Evolutionary conservation across 2,888 invertebrate species (phyloP), one percentile per base, ranked within the genome.

Genomic region (Hypomecis punctinalis): DNA sequence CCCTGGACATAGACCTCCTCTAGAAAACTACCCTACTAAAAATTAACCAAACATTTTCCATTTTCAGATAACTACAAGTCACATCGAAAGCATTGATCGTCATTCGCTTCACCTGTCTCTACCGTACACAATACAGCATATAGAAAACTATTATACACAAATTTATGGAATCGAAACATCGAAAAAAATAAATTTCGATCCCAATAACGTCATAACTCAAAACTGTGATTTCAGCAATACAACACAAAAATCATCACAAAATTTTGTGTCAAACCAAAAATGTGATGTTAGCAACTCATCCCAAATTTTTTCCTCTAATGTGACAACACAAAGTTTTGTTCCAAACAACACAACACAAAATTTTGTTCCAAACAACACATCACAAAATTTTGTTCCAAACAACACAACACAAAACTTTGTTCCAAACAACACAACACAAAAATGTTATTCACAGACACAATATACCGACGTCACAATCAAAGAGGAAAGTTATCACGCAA

Each of bases 51-150:
- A 40, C 10, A 40, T 9, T 7, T 39, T 57, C 55, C 36, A 39
- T 11, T 72, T 70, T 47, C 77, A 83, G 83, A 42, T 81, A 0
- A 72, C 77, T 0, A 69, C 72, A 7, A 63, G 69, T 0, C 69
- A 76, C 5, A 67, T 82, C 6, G 66, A 71, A 10, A 64, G 63
- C 0, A 66, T 82, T 37, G 70, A 74, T 5, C 42, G 23, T 55
- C 47, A 37, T 5, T 62, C 53, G 0, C 61, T 68, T 37, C 65
- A 71, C 6, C 57, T 69, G 0, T 5, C 13, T 0, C 48, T 64
- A 5, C 69, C 76, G 0, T 65, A 66, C 9, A 62, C 67, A 46
- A 42, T 36, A 10, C 54, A 66, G 13, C 6, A 52, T 10, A 40
- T 33, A 52, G 8, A 40, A 9, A 40, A 40, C 40, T 23, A 23